Evolutionary conservation across 2,888 invertebrate genomes (phyloP), one percentile per base, ranked within the genome.

Genomic region (Prenolepis imparis): DNA sequence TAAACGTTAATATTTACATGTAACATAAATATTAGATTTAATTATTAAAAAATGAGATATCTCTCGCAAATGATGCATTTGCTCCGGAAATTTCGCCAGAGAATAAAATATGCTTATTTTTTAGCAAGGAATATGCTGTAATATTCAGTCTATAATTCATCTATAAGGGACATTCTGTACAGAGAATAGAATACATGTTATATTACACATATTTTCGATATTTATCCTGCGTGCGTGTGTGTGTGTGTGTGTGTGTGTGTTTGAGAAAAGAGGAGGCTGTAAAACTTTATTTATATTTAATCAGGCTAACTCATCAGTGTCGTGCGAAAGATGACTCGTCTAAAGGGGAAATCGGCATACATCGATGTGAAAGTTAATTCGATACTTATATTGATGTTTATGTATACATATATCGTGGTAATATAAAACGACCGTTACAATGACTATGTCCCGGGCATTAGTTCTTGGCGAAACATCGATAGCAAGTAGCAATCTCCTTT

Each of bases 341-440:
- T 3, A 74, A 48, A 66, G 18, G 48, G 32, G 44, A 75, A 66
- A 75, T 75, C 32, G 74, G 18, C 67, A 64, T 32, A 67, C 48
- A 24, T 36, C 36, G 21, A 44, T 15, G 68, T 66, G 74, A 75
- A 75, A 75, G 74, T 67, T 66, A 44, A 66, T 44, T 64, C 21
- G 44, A 15, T 28, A 28, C 41, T n/a, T 48, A 18, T 74, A 24
- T 59, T 32, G 28, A 74, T 74, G 66, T 63, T 63, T 73, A 28
- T 12, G 21, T 73, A 21, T 11, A 18, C 11, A 67, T 18, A 52
- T 4, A 4, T 48, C 44, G 39, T 36, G 41, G n/a, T 66, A 28
- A 28, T 28, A 36, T 28, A 36, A 48, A 18, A 73, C 9, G 28
- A 61, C 11, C 32, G 24, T 9, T 52, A 52, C 41, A 32, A 59